Conservation (phyloP, 1,140 invertebrate genomes). For the Kradibia gibbosae region DNA sequence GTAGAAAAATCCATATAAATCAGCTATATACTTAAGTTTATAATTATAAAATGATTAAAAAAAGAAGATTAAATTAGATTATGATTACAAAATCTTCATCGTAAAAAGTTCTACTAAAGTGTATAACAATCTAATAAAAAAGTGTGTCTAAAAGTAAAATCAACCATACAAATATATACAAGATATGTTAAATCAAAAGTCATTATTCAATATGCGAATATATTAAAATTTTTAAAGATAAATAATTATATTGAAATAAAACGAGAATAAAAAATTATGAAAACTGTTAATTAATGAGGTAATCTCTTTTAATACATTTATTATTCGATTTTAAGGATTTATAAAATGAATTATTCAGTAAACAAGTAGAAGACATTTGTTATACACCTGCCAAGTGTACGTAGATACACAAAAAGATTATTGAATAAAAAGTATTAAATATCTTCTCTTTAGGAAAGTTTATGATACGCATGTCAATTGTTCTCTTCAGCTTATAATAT, state of each 20-base stretch:
- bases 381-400: slow-evolving; percentile 6
- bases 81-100: no score
- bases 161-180: no score
- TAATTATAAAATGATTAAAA: no score
- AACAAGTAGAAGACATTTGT: slow-evolving; percentile 16
- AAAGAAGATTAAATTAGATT: no score
- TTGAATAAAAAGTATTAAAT: slow-evolving; percentile 30
- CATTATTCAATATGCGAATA: neutral
- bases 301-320: slow-evolving; percentile 29
- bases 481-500: slow-evolving; percentile 63
- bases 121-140: no score
- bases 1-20: no score
- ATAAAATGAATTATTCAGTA: slow-evolving; percentile 36
- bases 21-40: no score
- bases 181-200: neutral
- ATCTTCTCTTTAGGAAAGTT: slow-evolving; percentile 62
- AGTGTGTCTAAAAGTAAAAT: no score
- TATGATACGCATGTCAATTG: slow-evolving; percentile 70
- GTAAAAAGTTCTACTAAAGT: no score
- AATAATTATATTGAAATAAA: neutral
- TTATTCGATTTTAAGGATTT: neutral
- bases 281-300: slow-evolving; percentile 1
- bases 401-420: slow-evolving; percentile 26
- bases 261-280: slow-evolving; percentile 35
- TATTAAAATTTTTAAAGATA: neutral